Percentiles rank a stretch among this genome's conserved stretches.
These are phyloP conservation scores for Creontiades dilutus DNA, from an alignment of 2,888 invertebrate genomes.

Conservation along the genomic window DNA sequence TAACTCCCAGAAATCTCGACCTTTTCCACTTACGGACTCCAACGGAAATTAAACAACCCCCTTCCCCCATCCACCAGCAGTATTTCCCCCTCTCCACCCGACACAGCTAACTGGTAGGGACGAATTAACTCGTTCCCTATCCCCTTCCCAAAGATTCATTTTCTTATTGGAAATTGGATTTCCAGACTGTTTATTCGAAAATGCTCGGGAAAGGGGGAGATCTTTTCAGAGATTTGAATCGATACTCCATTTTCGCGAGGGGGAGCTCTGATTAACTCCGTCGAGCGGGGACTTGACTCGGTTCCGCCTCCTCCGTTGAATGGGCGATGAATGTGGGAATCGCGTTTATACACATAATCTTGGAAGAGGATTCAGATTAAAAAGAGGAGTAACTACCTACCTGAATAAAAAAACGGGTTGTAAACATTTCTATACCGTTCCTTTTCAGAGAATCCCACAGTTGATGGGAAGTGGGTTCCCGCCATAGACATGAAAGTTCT, in stretches of 20 bases:
- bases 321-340: not conserved
- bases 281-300: not conserved
- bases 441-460: too few relatives aligned
- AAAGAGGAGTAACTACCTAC: not conserved
- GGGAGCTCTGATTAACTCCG: conserved; percentile 20
- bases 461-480: too few relatives aligned
- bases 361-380: not conserved
- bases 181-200: not conserved
- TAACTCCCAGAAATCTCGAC: not conserved
- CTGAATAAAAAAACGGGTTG: not conserved
- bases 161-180: conserved; percentile 42
- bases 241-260: conserved; percentile 25
- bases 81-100: not conserved
- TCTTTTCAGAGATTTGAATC: conserved; percentile 22
- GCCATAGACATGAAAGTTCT: too few relatives aligned
- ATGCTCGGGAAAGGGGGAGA: not conserved
- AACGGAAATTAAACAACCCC: conserved; percentile 36
- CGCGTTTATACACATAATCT: not conserved
- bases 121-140: conserved; percentile 18
- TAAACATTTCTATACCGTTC: not conserved
- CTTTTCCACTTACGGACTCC: not conserved
- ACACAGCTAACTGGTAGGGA: not conserved
- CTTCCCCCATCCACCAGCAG: not conserved
- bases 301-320: not conserved
- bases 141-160: conserved; percentile 19